These are phyloP conservation scores for Ptilonorhynchus violaceus DNA, from an alignment of 2,113 vertebrate species.

Conservation along the genomic window DNA sequence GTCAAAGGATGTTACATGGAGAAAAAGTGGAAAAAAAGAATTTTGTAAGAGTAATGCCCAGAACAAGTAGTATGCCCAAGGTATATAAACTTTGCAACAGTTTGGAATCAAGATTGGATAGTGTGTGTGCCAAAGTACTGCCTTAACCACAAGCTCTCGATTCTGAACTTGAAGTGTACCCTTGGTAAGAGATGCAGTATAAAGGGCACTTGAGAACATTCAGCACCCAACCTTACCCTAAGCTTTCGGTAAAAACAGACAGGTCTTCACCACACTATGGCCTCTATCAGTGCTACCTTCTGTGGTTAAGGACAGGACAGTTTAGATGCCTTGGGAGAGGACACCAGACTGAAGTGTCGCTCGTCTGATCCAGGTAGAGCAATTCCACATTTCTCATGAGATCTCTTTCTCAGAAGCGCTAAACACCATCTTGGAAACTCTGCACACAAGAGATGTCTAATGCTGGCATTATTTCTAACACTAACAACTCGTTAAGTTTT, in stretches of 20 bases:
- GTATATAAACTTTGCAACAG: neutral
- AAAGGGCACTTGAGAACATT: neutral
- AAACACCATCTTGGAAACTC: slow-evolving; percentile 45
- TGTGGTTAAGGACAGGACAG: neutral
- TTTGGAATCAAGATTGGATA: neutral
- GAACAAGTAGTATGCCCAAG: neutral
- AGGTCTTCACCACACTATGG: neutral
- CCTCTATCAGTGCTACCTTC: neutral
- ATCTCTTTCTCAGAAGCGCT: slow-evolving; percentile 40
- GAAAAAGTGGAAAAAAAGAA: neutral
- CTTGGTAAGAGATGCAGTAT: neutral
- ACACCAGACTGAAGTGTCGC: neutral
- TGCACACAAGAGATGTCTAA: slow-evolving; percentile 43
- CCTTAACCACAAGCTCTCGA: neutral
- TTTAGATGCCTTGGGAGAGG: neutral
- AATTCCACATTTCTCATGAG: slow-evolving; percentile 12
- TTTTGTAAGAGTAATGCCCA: neutral
- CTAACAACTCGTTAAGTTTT: slow-evolving; percentile 55
- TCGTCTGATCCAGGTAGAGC: neutral
- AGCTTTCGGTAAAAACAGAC: neutral
- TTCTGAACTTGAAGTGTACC: neutral
- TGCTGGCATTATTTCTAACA: slow-evolving; percentile 60
- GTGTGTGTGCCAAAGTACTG: neutral
- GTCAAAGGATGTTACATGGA: neutral
- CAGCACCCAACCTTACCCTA: neutral